Evolutionary conservation across 1,140 invertebrate species (phyloP).

Genomic region (Ceratitis capitata): DNA sequence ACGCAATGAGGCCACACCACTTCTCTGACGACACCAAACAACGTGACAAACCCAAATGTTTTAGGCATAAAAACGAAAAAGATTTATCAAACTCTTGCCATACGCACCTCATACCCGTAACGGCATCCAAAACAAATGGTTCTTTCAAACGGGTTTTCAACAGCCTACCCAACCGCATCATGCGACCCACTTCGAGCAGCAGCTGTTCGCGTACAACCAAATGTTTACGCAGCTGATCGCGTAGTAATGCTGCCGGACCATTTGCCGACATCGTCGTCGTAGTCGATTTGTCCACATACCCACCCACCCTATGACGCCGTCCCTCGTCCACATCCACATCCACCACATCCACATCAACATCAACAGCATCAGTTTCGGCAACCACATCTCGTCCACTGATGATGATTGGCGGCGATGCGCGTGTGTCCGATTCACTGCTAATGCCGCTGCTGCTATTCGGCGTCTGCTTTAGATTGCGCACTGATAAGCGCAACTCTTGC

Average conservation of each 20-base stretch:
- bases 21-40: background rate
- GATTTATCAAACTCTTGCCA: background rate
- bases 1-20: no score
- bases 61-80: background rate
- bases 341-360: background rate
- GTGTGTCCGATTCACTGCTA: slow-evolving; percentile 51
- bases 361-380: background rate
- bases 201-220: slow-evolving; percentile 74
- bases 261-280: background rate
- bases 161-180: slow-evolving; percentile 76
- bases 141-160: slow-evolving; percentile 76
- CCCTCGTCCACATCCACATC: background rate
- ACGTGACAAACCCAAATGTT: background rate
- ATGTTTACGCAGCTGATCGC: slow-evolving; percentile 66
- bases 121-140: slow-evolving; percentile 67
- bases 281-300: background rate
- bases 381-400: background rate
- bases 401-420: slow-evolving; percentile 20
- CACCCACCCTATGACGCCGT: background rate
- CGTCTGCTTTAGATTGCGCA: slow-evolving; percentile 59
- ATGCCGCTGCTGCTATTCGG: slow-evolving; percentile 58
- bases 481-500: slow-evolving; percentile 68
- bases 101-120: slow-evolving; percentile 59
- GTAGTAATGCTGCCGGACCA: slow-evolving; percentile 1
- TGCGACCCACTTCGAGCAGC: slow-evolving; percentile 77